These are phyloP conservation scores for Oophaga sylvatica DNA, from an alignment of 2,797 vertebrate genomes.

Conservation along the genomic window DNA sequence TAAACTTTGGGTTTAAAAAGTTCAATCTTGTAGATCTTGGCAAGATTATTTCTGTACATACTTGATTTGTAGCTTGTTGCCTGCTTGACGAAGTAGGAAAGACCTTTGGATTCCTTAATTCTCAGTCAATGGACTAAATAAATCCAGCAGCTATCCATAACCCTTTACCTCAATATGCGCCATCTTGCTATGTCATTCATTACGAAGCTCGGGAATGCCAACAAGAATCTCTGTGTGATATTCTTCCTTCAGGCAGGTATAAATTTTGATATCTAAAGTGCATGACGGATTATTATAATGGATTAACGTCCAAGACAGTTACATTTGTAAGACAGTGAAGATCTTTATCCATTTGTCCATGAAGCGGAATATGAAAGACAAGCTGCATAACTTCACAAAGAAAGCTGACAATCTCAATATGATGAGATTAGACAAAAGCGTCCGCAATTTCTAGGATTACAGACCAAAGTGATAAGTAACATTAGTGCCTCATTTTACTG, in stretches of 20 bases:
- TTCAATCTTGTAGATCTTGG: neutral
- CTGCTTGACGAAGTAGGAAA: neutral
- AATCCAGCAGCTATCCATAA: neutral
- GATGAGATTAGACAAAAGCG: neutral
- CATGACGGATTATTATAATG: neutral
- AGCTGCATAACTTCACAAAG: neutral
- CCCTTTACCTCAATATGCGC: neutral
- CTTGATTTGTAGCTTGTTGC: neutral
- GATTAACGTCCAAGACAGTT: neutral
- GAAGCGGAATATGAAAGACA: neutral
- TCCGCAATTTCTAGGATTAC: neutral
- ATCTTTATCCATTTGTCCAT: neutral
- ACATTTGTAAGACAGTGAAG: neutral
- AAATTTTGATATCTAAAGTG: neutral
- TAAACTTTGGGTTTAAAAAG: neutral
- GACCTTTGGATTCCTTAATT: neutral
- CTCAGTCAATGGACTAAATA: neutral
- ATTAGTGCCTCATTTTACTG: neutral
- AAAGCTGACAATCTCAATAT: neutral
- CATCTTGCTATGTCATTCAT: neutral
- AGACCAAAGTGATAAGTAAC: neutral
- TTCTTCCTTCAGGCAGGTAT: constrained; percentile 7
- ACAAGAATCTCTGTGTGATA: neutral
- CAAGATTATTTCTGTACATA: neutral
- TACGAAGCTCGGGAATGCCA: neutral